Base-by-base conservation (phyloP, 2,797 vertebrate genomes). In the Sebastes baramenuke region DNA sequence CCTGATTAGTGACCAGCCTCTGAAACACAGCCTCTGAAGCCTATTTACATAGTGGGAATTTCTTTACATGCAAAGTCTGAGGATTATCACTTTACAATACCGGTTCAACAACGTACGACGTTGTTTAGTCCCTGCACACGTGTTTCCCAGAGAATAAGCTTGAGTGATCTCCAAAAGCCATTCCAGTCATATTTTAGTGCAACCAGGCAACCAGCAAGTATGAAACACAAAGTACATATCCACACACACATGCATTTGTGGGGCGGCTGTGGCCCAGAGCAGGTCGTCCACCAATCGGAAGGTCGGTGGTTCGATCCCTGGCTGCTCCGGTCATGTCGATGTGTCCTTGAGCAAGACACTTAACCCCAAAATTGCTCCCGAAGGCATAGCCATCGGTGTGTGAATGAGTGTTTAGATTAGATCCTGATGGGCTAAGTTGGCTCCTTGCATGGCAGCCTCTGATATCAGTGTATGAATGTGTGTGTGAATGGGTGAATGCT, bases 151-250 rank as follows among this genome's bases (percentile, higher is more conserved):
- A 58, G 6, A 32, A 4, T 32, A 25, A 52, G 64, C 38, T 24
- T 46, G n/a, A 60, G 27, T 55, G 65, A 73, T 30, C 69, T 54
- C 24, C 56, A n/a, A 56, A 22, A 59, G 30, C 38, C 75, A 49
- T 75, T 84, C 20, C 27, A 79, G 27, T 72, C 73, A 81, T 22
- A 49, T 49, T 64, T 75, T 36, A 73, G 13, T 3, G 24, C 1
- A 16, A 27, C 5, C 1, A 58, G 27, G 27, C 24, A 75, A 80
- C 61, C 79, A 56, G 18, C 34, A 59, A 55, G 49, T 59, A 59
- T 8, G 25, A 54, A n/a, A 54, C 52, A 54, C 52, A 49, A 49
- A 49, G 13, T 8, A 34, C 24, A 65, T 3, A 60, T 4, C 27
- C 42, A 68, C 24, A 42, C 32, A 59, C 7, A n/a, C 30, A 54